Evolutionary conservation across 2,797 vertebrate species (phyloP).

Genomic region (Choloepus didactylus): DNA sequence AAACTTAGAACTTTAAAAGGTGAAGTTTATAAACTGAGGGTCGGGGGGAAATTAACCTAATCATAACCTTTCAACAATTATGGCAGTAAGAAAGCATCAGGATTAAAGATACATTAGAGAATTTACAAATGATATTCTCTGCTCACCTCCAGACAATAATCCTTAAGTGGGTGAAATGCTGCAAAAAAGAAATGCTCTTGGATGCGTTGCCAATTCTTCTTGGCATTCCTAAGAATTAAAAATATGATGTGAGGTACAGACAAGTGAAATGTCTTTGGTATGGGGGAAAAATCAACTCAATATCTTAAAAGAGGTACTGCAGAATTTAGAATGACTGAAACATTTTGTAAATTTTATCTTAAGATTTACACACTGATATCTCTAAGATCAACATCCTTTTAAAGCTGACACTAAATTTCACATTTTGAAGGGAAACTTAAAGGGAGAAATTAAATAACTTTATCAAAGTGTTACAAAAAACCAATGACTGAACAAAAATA

Average conservation of each 20-base stretch:
- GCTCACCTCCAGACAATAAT: slow-evolving; percentile 95
- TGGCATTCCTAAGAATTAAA: slow-evolving; percentile 92
- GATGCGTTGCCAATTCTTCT: slow-evolving; percentile 96
- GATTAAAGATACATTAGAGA: background rate
- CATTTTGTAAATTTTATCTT: background rate
- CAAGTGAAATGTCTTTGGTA: background rate
- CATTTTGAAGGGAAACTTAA: slow-evolving; percentile 19
- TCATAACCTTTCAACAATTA: background rate
- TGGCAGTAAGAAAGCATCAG: background rate
- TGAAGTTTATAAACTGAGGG: background rate
- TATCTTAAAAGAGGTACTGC: background rate
- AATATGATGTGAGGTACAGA: background rate
- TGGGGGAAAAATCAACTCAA: background rate
- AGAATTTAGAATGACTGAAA: background rate
- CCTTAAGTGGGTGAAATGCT: slow-evolving; percentile 93
- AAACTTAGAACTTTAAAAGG: background rate
- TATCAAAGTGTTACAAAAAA: background rate
- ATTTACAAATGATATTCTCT: background rate
- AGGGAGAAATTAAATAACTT: background rate
- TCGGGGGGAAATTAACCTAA: background rate
- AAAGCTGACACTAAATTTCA: background rate
- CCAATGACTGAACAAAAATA: background rate
- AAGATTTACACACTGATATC: background rate
- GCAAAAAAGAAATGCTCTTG: slow-evolving; percentile 98
- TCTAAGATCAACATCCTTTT: background rate